A percentile compares a stretch with the other conserved stretches of the same genome.
These are phyloP conservation scores for Hydropsyche tenuis DNA, from an alignment of 1,140 invertebrate species.

Conservation along the genomic window DNA sequence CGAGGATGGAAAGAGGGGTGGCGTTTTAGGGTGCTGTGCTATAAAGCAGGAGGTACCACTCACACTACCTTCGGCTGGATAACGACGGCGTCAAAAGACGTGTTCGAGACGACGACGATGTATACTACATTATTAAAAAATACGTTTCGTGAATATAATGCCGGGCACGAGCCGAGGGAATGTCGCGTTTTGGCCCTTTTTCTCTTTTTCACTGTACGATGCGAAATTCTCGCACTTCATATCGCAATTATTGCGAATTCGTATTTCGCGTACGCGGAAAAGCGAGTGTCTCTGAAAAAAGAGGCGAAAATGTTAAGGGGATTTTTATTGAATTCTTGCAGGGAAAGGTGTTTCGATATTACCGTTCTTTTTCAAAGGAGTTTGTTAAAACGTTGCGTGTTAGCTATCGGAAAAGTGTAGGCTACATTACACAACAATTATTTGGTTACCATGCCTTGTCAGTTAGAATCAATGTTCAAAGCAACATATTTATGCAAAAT, in stretches of 20 bases:
- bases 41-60: not conserved
- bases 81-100: slow-evolving; percentile 26
- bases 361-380: too few relatives aligned
- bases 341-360: too few relatives aligned
- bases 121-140: slow-evolving; percentile 27
- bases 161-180: not conserved
- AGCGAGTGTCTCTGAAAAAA: too few relatives aligned
- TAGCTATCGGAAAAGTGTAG: too few relatives aligned
- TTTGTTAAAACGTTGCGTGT: too few relatives aligned
- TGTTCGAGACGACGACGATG: slow-evolving; percentile 16
- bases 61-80: not conserved
- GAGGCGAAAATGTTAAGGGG: too few relatives aligned
- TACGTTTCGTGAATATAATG: slow-evolving; percentile 15
- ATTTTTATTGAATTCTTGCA: too few relatives aligned
- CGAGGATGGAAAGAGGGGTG: not conserved
- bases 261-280: not conserved
- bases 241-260: slow-evolving; percentile 8
- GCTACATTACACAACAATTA: too few relatives aligned
- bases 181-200: not conserved
- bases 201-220: not conserved
- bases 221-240: not conserved
- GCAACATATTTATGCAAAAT: too few relatives aligned
- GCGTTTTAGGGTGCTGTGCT: not conserved
- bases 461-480: too few relatives aligned
- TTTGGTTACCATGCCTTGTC: too few relatives aligned